Base-by-base conservation (phyloP, 2,113 vertebrate species). In the Hystrix cristata region DNA sequence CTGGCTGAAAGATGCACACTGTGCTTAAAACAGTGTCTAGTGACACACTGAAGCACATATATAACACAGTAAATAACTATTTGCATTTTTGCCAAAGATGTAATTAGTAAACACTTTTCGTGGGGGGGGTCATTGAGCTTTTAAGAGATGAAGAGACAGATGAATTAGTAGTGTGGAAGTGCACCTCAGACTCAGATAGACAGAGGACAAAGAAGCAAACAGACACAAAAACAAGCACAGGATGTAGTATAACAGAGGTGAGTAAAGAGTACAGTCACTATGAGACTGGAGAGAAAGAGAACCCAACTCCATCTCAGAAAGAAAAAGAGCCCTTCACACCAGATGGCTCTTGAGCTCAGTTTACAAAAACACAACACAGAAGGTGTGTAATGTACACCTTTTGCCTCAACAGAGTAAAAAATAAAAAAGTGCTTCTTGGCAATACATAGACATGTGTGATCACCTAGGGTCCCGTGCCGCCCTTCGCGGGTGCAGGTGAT, bases 51-150 rank as follows among this genome's bases (percentile, higher is more conserved):
- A 13, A 93, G 31, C 25, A 79, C 31, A 72, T 51, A 67, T 80
- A 90, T 18, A 91, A 55, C 29, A 74, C 10, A 72, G 1, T 57
- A 51, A 67, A 23, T 43, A 38, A 10, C 38, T 85, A 67, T n/a
- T 91, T 97, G 46, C 43, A 46, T 34, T 53, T 86, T 46, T 48
- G 62, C 48, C 18, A 95, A 95, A 93, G 65, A 57, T 38, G 9
- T 48, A 65, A 43, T 55, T 71, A 34, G 16, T 53, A 91, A 83
- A 83, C 27, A 14, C 12, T 87, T 91, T 79, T 55, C 31, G 53
- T 29, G 4, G 46, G 53, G 29, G 4, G 13, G 64, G 18, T 1
- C 27, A 21, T 46, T 85, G 21, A 67, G 78, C 59, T 85, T 3
- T 95, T 79, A 67, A 67, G 59, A 43, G 46, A 57, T 14, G 48